Percentiles rank a stretch among this genome's conserved stretches.
phyloP scores from a whole-genome alignment of 2,888 invertebrate genomes.

The Cacoxenus indagator region DNA sequence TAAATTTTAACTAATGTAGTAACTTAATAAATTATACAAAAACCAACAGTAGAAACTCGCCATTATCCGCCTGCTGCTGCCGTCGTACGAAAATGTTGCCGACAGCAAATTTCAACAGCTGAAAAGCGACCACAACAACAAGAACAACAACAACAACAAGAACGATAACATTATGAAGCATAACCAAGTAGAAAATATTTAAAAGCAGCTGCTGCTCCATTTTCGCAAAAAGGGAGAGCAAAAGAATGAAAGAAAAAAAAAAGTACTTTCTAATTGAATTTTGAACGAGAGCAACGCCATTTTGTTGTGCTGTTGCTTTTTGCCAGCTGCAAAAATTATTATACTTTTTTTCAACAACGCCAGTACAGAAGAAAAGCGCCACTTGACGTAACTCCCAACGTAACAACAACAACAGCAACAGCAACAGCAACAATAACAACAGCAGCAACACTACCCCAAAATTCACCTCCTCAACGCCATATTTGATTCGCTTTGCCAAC shows the following conservation, averaged over 20 bases:
- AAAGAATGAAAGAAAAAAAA: conserved; percentile 28
- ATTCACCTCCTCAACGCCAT: conserved; percentile 19
- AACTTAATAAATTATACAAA: not conserved
- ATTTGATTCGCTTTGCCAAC: not conserved
- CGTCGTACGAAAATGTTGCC: conserved; percentile 14
- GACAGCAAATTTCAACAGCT: conserved; percentile 32
- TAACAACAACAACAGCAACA: not conserved
- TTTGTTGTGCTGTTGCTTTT: conserved; percentile 57
- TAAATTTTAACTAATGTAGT: too few relatives aligned
- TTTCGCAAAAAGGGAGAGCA: not conserved
- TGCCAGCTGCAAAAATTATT: conserved; percentile 23
- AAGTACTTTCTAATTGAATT: conserved; percentile 63
- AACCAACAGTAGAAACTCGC: not conserved
- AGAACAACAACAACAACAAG: not conserved
- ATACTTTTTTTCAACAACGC: not conserved
- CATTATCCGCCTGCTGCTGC: not conserved
- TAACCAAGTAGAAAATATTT: conserved; percentile 29
- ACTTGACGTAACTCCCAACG: too few relatives aligned
- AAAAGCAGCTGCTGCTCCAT: conserved; percentile 55
- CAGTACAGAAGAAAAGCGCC: too few relatives aligned
- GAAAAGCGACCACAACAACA: conserved; percentile 4
- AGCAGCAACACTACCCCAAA: not conserved
- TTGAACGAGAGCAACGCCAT: conserved; percentile 60
- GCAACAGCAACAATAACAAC: not conserved
- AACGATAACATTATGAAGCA: not conserved